Conservation (phyloP, 35 echinoderm and acorn worm genomes). For the Hemicentrotus pulcherrimus region DNA sequence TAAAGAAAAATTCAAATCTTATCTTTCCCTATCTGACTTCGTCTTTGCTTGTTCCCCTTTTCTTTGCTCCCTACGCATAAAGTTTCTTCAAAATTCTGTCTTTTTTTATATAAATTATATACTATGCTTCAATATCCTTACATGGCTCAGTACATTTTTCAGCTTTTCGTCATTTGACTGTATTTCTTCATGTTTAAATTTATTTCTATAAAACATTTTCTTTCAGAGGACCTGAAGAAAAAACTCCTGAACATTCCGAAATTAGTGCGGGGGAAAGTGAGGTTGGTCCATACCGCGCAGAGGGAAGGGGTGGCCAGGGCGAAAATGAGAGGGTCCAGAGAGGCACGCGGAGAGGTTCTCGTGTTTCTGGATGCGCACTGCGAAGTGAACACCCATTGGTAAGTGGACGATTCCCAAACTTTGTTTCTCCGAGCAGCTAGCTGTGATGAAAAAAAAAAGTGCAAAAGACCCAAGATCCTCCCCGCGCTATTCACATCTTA, state of each 20-base stretch:
- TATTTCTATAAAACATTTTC: neutral
- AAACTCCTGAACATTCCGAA: slow-evolving; percentile 34
- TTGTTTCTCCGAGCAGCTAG: neutral
- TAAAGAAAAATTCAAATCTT: no score
- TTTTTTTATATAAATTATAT: neutral
- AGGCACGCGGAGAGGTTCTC: slow-evolving; percentile 53
- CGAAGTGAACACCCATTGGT: slow-evolving; percentile 65
- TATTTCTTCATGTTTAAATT: no score
- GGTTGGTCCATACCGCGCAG: slow-evolving; percentile 30
- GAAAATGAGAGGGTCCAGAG: slow-evolving; percentile 35
- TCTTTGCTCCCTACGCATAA: neutral
- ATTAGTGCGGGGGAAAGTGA: slow-evolving; percentile 38
- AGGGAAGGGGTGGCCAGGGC: slow-evolving; percentile 66
- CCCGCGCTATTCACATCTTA: no score
- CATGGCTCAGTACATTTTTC: no score
- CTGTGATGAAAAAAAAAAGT: neutral
- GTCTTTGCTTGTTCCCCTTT: no score
- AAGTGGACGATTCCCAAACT: slow-evolving; percentile 33
- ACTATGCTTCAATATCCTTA: neutral
- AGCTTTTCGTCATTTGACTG: neutral
- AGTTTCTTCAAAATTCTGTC: neutral
- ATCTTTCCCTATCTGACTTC: no score
- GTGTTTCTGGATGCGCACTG: slow-evolving; percentile 65
- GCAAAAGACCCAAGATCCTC: no score
- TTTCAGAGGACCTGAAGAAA: slow-evolving; percentile 47